Evolutionary conservation across 2,888 invertebrate species (phyloP), one percentile per base, ranked within the genome.

Genomic region (Cistogaster globosa): DNA sequence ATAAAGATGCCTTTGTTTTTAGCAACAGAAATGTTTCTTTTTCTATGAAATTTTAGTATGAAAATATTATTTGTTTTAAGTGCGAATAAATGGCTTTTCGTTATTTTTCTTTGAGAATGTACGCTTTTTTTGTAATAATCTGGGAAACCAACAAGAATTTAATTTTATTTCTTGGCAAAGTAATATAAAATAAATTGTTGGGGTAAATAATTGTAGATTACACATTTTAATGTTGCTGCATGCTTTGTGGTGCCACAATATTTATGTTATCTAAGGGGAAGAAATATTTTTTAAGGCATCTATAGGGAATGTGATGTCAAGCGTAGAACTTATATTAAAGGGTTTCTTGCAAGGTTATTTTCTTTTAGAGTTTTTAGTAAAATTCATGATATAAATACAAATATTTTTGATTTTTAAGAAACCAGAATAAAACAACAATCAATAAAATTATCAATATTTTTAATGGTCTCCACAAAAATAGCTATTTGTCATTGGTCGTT

Each of bases 141-240:
- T 81, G 81, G 67, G 84, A 76, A 76, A 68, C n/a, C n/a, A 58
- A 26, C 14, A 68, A 62, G 38, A 53, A 77, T 32, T 26, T 53
- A 51, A 26, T 55, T 55, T 12, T 42, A 45, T 55, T 45, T 58
- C 60, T 55, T 8, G 5, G 18, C 11, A 36, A 63, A 62, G 26
- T 36, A 18, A 20, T 22, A 45, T 57, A 55, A 2, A 77, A 48
- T 65, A 58, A 75, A 22, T 58, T 75, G 38, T 26, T 51, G 55
- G 76, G 53, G 38, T 67, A 81, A 81, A 57, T 80, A 84, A 84
- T 84, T 81, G 62, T 74, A 51, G 67, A 76, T 77, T 84, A 84
- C 63, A 71, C 62, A 67, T 14, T 67, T 51, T 57, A n/a, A 26
- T 58, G 57, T 71, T 14, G 38, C 45, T 14, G 38, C 45, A 36